Percentiles rank a stretch among this genome's conserved stretches.
phyloP scores from a whole-genome alignment of 2,797 vertebrate genomes.

The Fundulus diaphanus region DNA sequence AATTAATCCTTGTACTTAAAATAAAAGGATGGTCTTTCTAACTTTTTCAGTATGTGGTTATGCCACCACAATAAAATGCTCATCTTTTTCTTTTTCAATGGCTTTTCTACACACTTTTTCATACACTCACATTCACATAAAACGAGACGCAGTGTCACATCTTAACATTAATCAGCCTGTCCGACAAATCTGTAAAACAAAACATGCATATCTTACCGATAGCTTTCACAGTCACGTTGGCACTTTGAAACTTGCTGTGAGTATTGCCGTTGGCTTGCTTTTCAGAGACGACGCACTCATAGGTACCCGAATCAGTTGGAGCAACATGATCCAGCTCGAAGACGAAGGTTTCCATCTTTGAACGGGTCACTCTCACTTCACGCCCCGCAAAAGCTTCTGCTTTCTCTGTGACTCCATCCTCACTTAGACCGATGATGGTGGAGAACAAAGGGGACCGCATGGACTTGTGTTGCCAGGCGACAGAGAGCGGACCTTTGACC shows the following conservation, averaged over 20 bases:
- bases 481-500: constrained; percentile 70
- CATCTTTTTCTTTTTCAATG: no score
- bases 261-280: constrained; percentile 69
- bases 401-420: constrained; percentile 63
- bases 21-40: no score
- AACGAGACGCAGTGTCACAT: not conserved
- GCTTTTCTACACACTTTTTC: no score
- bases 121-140: no score
- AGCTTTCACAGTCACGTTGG: constrained; percentile 57
- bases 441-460: not conserved
- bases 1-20: no score
- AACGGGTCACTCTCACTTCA: constrained; percentile 52
- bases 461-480: constrained; percentile 82
- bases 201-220: constrained; percentile 56
- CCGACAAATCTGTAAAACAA: not conserved
- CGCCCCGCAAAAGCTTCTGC: constrained; percentile 36
- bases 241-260: constrained; percentile 52
- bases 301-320: constrained; percentile 77
- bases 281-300: constrained; percentile 84
- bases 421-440: constrained; percentile 74
- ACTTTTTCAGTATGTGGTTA: no score
- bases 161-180: no score
- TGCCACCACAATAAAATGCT: no score
- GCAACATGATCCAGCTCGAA: constrained; percentile 72
- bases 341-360: constrained; percentile 50